Conservation (phyloP, 2,113 vertebrate genomes). For the Micronycteris hirsuta region DNA sequence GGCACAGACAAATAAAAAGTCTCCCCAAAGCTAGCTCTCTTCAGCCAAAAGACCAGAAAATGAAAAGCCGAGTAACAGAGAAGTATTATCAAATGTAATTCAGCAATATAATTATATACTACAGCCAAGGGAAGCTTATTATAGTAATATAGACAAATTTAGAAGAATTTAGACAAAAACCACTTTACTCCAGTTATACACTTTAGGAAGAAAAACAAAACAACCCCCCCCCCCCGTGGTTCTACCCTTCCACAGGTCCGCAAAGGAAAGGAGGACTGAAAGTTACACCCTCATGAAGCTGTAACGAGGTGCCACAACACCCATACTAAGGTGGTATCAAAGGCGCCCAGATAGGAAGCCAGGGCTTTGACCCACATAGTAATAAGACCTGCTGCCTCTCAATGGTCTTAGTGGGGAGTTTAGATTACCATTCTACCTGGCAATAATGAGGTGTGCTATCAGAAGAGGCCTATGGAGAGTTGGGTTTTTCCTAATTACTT, state of each 20-base stretch:
- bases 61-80: not conserved
- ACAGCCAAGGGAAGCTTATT: not conserved
- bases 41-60: not conserved
- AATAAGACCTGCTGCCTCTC: accelerated
- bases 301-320: not conserved
- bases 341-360: not conserved
- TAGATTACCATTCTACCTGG: not conserved
- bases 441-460: not conserved
- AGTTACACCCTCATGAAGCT: not conserved
- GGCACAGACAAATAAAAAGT: not conserved
- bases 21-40: not conserved
- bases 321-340: not conserved
- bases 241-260: not conserved
- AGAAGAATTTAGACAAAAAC: not conserved
- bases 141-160: not conserved
- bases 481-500: not conserved
- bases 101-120: not conserved
- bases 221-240: no score
- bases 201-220: no score
- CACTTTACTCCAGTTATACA: not conserved
- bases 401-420: not conserved
- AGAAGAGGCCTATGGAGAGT: not conserved
- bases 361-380: not conserved
- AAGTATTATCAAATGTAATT: not conserved
- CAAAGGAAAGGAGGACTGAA: not conserved